phyloP scores from a whole-genome alignment of 2,113 vertebrate species.

The Ceratotherium simum region DNA sequence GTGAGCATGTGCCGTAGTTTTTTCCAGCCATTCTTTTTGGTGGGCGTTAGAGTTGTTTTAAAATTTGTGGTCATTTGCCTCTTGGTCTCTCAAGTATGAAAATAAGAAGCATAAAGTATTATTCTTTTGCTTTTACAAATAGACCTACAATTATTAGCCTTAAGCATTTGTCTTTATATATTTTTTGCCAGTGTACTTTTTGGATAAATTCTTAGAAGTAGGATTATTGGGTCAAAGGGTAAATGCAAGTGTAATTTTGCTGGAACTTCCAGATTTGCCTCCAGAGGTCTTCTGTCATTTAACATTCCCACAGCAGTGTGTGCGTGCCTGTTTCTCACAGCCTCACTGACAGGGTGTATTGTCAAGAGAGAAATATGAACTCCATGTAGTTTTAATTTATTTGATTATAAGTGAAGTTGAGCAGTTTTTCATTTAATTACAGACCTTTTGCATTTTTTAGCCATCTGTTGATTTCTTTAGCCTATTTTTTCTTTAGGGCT shows the following conservation, averaged over 20 bases:
- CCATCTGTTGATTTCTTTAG: neutral
- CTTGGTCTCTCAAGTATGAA: neutral
- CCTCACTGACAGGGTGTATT: neutral
- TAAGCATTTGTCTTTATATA: neutral
- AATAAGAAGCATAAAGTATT: neutral
- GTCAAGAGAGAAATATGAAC: neutral
- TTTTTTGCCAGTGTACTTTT: neutral
- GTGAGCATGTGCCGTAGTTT: neutral
- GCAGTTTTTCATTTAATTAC: neutral
- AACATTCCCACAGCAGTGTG: neutral
- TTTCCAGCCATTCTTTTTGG: neutral
- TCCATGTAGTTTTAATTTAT: neutral
- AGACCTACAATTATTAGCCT: neutral
- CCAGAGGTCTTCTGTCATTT: neutral
- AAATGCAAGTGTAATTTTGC: neutral
- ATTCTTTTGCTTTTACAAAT: neutral
- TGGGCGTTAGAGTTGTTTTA: neutral
- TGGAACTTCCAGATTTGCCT: neutral
- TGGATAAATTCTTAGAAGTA: neutral
- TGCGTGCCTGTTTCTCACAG: neutral
- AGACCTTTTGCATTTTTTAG: neutral
- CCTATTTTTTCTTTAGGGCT: neutral
- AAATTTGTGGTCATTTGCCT: neutral
- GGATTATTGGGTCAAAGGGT: neutral
- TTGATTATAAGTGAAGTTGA: neutral